phyloP scores from a whole-genome alignment of 2,797 vertebrate genomes.

The Rhabdophis nuchalis region DNA sequence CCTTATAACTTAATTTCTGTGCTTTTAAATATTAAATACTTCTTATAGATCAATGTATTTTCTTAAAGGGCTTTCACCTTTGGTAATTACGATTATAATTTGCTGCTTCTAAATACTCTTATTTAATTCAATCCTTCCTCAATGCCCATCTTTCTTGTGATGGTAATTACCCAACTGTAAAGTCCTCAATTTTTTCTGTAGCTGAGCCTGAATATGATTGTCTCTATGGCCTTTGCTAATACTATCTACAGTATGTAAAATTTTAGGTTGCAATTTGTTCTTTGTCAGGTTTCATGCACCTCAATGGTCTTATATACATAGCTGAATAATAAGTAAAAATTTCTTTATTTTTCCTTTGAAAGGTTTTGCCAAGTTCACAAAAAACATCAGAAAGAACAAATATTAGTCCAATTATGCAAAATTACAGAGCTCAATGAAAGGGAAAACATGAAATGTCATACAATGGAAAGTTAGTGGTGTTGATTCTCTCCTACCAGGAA shows the following conservation, averaged over 20 bases:
- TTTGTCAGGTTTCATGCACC: neutral
- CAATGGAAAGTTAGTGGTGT: conserved; percentile 37
- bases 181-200: conserved; percentile 21
- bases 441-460: neutral
- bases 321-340: neutral
- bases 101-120: neutral
- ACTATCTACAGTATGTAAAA: neutral
- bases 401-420: conserved; percentile 37
- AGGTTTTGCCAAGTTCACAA: neutral
- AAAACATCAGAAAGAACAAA: conserved; percentile 39
- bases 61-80: neutral
- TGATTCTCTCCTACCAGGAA: conserved; percentile 48
- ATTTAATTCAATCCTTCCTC: neutral
- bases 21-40: conserved; percentile 24
- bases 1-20: neutral
- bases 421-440: conserved; percentile 50
- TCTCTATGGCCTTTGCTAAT: neutral
- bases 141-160: neutral
- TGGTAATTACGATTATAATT: neutral
- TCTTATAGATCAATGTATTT: neutral
- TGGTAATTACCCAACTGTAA: neutral
- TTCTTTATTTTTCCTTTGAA: neutral
- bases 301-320: neutral
- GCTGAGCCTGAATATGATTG: neutral
- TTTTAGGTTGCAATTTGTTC: neutral